A percentile compares a stretch with the other conserved stretches of the same genome.
phyloP scores from a whole-genome alignment of 1,140 invertebrate genomes.

The Apolygus lucorum region DNA sequence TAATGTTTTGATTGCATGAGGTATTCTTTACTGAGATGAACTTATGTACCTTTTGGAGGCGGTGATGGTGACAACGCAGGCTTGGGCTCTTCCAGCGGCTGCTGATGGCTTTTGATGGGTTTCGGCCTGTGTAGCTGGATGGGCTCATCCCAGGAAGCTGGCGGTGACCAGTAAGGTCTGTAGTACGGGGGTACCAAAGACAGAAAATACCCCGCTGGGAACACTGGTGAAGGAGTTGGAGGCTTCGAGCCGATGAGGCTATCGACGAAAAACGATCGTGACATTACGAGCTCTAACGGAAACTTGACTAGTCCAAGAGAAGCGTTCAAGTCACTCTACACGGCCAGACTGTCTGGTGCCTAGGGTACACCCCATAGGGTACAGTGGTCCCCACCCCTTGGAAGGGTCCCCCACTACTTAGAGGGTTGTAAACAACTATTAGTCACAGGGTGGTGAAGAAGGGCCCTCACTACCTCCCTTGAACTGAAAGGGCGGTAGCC shows the following conservation, averaged over 20 bases:
- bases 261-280: constrained; percentile 33
- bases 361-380: background rate
- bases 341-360: constrained; percentile 3
- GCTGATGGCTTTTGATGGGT: constrained; percentile 19
- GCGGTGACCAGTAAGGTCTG: constrained; percentile 20
- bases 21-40: no score
- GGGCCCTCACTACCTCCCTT: background rate
- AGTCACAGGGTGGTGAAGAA: constrained; percentile 16
- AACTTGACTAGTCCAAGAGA: no score
- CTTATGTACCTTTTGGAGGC: constrained; percentile 11
- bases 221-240: constrained; percentile 19
- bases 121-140: background rate
- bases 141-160: constrained; percentile 15
- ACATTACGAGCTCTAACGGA: no score
- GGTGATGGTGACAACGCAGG: constrained; percentile 8
- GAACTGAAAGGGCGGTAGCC: background rate
- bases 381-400: constrained; percentile 4
- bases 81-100: constrained; percentile 4
- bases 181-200: constrained; percentile 16
- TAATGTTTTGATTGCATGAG: no score
- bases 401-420: constrained; percentile 8
- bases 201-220: constrained; percentile 21
- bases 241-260: constrained; percentile 29
- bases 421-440: constrained; percentile 23
- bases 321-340: constrained; percentile 17